Evolutionary conservation across 2,888 invertebrate genomes (phyloP).

Genomic region (Apoda limacodes): DNA sequence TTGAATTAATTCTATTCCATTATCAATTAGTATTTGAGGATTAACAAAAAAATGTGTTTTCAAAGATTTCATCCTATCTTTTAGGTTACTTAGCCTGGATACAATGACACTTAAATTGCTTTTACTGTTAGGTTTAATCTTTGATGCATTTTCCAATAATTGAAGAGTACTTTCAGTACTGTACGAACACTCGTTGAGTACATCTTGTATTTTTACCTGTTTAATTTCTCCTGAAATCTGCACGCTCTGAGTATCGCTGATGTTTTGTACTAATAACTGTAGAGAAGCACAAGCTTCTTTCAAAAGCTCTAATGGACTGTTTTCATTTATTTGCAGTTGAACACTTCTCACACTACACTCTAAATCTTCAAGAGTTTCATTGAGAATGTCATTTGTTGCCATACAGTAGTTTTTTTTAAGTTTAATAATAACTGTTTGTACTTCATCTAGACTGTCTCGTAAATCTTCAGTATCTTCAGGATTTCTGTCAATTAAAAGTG

Average conservation of each 20-base stretch:
- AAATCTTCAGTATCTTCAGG: constrained; percentile 36
- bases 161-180: constrained; percentile 40
- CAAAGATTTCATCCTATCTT: constrained; percentile 36
- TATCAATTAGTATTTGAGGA: constrained; percentile 45
- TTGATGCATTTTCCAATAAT: constrained; percentile 52
- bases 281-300: constrained; percentile 55
- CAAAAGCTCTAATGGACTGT: constrained; percentile 44
- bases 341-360: constrained; percentile 64
- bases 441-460: constrained; percentile 50
- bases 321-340: constrained; percentile 55
- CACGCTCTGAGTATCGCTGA: constrained; percentile 31
- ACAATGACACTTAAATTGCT: constrained; percentile 28
- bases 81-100: constrained; percentile 30
- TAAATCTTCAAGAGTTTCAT: constrained; percentile 62
- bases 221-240: constrained; percentile 11
- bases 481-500: constrained; percentile 22
- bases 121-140: constrained; percentile 24
- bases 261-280: constrained; percentile 40
- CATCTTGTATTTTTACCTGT: constrained; percentile 22
- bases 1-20: constrained; percentile 48
- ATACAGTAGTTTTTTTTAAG: constrained; percentile 50
- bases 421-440: constrained; percentile 57
- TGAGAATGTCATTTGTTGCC: constrained; percentile 42
- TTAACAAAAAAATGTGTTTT: constrained; percentile 32
- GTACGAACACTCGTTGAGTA: constrained; percentile 33